Conservation (phyloP, 2,888 invertebrate species). For the Mesodorylaimus sp. region DNA sequence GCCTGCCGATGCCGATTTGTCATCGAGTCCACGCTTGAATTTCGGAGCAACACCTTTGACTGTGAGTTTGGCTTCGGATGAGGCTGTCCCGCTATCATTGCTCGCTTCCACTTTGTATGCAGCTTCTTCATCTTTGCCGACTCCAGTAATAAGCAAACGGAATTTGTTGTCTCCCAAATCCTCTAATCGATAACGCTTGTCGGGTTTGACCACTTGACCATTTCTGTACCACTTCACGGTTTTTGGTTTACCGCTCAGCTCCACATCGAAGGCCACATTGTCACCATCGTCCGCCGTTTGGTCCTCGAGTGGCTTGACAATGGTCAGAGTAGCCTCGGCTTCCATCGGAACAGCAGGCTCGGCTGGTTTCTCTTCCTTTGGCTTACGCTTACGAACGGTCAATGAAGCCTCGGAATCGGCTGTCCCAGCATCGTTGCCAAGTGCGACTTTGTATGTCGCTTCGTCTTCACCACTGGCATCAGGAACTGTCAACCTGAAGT, state of each 20-base stretch:
- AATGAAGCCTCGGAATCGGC: conserved; percentile 58
- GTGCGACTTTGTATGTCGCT: conserved; percentile 16
- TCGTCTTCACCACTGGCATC: conserved; percentile 12
- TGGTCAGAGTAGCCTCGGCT: conserved; percentile 2
- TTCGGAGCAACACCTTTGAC: conserved; percentile 18
- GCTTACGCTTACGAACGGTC: conserved; percentile 40
- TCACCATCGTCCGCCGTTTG: conserved; percentile 16
- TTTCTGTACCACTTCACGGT: conserved; percentile 21
- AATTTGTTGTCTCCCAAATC: conserved; percentile 1
- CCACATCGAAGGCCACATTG: conserved; percentile 5
- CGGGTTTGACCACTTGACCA: conserved; percentile 27
- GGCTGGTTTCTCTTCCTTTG: neutral
- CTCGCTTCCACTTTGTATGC: conserved; percentile 7
- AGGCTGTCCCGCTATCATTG: conserved; percentile 16
- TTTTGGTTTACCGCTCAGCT: neutral
- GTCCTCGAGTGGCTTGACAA: conserved; percentile 11
- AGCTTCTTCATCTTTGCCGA: neutral
- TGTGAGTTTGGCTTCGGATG: conserved; percentile 15
- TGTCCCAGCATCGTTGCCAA: conserved; percentile 47
- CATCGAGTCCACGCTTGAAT: conserved; percentile 25
- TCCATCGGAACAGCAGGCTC: conserved; percentile 2
- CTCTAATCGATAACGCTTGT: conserved; percentile 1
- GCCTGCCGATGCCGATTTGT: conserved; percentile 31
- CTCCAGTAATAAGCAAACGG: conserved; percentile 1
- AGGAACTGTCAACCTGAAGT: neutral